These are phyloP conservation scores for Propithecus deckenii DNA, from an alignment of 2,797 vertebrate species.

Conservation along the genomic window DNA sequence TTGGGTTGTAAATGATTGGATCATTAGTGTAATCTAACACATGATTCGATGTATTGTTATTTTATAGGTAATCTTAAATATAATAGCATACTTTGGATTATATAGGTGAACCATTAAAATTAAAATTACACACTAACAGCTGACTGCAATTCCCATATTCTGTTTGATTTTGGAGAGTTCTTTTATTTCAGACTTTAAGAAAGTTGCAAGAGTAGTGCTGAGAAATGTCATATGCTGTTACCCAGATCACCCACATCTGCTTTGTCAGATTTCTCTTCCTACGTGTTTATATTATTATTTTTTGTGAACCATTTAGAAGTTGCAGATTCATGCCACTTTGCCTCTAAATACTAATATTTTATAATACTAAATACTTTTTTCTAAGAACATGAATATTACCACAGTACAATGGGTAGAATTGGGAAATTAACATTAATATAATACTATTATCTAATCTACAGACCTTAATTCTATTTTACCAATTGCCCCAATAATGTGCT, in stretches of 20 bases:
- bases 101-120: background rate
- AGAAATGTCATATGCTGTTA: background rate
- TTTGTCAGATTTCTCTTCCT: constrained; percentile 1
- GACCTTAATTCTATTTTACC: background rate
- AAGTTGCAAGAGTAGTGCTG: background rate
- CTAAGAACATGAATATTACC: background rate
- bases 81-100: constrained; percentile 9
- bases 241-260: background rate
- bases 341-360: background rate
- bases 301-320: background rate
- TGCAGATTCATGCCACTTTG: background rate
- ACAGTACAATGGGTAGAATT: background rate
- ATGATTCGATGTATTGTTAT: background rate
- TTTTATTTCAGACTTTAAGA: background rate
- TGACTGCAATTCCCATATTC: background rate
- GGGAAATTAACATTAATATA: background rate
- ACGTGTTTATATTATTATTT: background rate
- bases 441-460: background rate
- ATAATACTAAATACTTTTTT: background rate
- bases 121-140: background rate
- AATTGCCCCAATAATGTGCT: background rate
- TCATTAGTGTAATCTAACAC: background rate
- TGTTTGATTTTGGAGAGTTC: background rate
- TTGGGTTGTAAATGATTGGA: constrained; percentile 7
- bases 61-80: constrained; percentile 21